Conservation (phyloP, 2,888 invertebrate genomes). For the Morpho achilles region DNA sequence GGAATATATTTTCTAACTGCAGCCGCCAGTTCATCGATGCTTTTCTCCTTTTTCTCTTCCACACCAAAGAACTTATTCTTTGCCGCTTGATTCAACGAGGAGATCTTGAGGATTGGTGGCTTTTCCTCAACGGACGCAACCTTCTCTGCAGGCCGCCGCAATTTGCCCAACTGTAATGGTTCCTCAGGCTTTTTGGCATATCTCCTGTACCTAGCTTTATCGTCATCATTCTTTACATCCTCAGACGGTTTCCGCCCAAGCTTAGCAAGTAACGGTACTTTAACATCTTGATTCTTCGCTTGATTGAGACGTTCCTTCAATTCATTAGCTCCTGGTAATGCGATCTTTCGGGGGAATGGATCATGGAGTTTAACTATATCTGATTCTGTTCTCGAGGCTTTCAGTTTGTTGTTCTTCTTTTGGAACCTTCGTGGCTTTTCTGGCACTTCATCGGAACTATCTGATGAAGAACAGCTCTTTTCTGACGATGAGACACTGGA, state of each 20-base stretch:
- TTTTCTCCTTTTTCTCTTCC: conserved; percentile 59
- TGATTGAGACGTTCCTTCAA: conserved; percentile 48
- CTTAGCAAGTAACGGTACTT: conserved; percentile 57
- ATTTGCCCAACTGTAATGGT: conserved; percentile 62
- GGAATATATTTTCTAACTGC: conserved; percentile 71
- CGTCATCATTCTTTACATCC: conserved; percentile 55
- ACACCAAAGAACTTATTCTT: conserved; percentile 71
- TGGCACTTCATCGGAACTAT: conserved; percentile 64
- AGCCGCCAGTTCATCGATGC: conserved; percentile 61
- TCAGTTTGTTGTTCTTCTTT: conserved; percentile 65
- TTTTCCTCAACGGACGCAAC: conserved; percentile 40
- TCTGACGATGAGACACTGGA: conserved; percentile 70
- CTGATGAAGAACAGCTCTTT: conserved; percentile 70
- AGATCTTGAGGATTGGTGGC: conserved; percentile 56
- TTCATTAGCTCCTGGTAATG: conserved; percentile 48
- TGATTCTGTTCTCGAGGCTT: conserved; percentile 67
- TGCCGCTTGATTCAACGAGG: conserved; percentile 59
- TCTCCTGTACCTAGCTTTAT: conserved; percentile 44
- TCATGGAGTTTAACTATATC: conserved; percentile 58
- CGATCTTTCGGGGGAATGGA: conserved; percentile 44
- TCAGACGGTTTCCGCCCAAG: conserved; percentile 57
- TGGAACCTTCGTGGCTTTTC: conserved; percentile 60
- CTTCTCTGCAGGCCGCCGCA: conserved; percentile 56
- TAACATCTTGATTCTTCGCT: conserved; percentile 56
- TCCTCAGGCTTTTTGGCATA: conserved; percentile 60